Conservation (phyloP, 2,113 vertebrate species). For the Gnathonemus longibarbis region DNA sequence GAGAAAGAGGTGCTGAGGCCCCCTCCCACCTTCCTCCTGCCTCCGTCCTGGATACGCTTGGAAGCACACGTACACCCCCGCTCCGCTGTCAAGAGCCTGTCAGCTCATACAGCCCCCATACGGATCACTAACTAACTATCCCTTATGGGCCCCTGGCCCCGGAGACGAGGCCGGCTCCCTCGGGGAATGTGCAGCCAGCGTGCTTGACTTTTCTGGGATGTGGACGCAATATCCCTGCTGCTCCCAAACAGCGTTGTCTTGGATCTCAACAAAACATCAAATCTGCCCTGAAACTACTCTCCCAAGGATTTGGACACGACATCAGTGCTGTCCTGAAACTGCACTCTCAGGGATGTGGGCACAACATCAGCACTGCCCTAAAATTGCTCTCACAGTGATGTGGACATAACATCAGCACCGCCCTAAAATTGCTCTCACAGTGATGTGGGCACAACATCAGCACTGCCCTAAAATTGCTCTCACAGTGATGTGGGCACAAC, state of each 20-base stretch:
- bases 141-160: neutral
- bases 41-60: neutral
- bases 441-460: neutral
- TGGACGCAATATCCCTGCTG: neutral
- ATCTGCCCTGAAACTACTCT: neutral
- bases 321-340: neutral
- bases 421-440: neutral
- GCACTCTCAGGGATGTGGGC: neutral
- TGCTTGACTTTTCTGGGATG: neutral
- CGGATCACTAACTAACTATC: neutral
- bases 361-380: neutral
- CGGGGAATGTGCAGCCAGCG: neutral
- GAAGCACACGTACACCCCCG: neutral
- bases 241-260: neutral
- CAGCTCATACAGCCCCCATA: neutral
- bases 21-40: neutral
- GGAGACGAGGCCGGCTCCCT: neutral
- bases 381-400: neutral
- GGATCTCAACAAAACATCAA: neutral
- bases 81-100: neutral
- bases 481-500: no score
- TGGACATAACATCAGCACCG: neutral
- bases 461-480: no score
- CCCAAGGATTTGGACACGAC: neutral
- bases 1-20: neutral